Percentiles rank a stretch among this genome's conserved stretches.
Conservation (phyloP, 2,888 invertebrate species). For the Atethmia centrago region DNA sequence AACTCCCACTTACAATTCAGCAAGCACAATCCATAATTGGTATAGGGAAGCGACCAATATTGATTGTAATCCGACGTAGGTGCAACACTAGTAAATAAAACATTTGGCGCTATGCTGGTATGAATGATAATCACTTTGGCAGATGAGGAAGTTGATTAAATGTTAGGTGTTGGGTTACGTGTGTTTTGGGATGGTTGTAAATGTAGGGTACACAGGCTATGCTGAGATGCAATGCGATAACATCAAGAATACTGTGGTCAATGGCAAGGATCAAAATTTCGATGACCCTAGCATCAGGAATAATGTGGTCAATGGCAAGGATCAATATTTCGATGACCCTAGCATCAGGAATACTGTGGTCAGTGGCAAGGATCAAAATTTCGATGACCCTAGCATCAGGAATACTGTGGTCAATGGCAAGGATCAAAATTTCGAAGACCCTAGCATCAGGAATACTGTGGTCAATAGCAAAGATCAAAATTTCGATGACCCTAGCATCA, state of each 20-base stretch:
- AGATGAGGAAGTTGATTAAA: slow-evolving; percentile 60
- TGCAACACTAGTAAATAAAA: slow-evolving; percentile 56
- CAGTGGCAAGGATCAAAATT: neutral
- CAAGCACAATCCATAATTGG: slow-evolving; percentile 33
- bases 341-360: neutral
- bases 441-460: too few relatives aligned
- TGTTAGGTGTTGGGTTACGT: slow-evolving; percentile 3
- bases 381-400: neutral
- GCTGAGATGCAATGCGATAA: neutral
- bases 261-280: neutral
- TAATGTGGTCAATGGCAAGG: neutral
- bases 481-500: too few relatives aligned
- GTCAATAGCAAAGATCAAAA: too few relatives aligned
- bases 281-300: neutral
- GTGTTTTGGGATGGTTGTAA: slow-evolving; percentile 16
- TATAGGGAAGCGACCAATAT: slow-evolving; percentile 57
- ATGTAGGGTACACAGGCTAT: neutral
- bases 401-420: neutral
- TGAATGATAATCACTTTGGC: slow-evolving; percentile 59
- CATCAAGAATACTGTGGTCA: neutral
- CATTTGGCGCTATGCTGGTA: slow-evolving; percentile 41
- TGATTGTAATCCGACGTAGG: slow-evolving; percentile 48
- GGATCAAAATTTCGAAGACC: too few relatives aligned
- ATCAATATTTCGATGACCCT: too few relatives aligned
- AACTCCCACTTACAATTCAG: slow-evolving; percentile 45